A percentile compares a stretch with the other conserved stretches of the same genome.
These are phyloP conservation scores for Gonocerus acuteangulatus DNA, from an alignment of 2,888 invertebrate genomes.

Conservation along the genomic window DNA sequence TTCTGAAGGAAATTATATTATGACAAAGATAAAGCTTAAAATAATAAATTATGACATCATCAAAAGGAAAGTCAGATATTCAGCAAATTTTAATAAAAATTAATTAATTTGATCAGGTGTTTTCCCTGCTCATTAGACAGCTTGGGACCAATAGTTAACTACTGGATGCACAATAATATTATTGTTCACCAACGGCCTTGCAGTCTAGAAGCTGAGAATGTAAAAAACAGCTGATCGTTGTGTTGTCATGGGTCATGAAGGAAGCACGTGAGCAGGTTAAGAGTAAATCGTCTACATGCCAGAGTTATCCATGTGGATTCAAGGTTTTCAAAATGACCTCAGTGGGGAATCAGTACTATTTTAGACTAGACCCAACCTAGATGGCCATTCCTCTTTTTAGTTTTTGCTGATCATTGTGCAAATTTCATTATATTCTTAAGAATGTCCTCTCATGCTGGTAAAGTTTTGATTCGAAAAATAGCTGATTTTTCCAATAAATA, in stretches of 20 bases:
- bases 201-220: too few species aligned
- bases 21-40: too few species aligned
- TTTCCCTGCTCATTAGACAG: too few species aligned
- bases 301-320: constrained; percentile 17
- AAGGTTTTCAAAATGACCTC: constrained; percentile 29
- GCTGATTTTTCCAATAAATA: constrained; percentile 45
- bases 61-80: too few species aligned
- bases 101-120: too few species aligned
- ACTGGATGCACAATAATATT: too few species aligned
- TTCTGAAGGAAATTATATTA: too few species aligned
- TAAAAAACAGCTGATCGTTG: too few species aligned
- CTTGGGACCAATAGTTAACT: too few species aligned
- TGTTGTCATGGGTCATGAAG: neutral
- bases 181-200: too few species aligned
- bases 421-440: neutral
- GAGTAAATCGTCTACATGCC: neutral
- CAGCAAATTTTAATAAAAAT: too few species aligned
- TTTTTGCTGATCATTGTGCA: neutral
- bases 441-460: constrained; percentile 13
- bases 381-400: neutral
- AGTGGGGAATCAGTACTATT: constrained; percentile 17
- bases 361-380: constrained; percentile 22
- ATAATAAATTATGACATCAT: too few species aligned
- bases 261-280: neutral
- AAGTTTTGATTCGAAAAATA: constrained; percentile 34